Conservation (phyloP, 2,888 invertebrate species). For the Notocelia uddmanniana region DNA sequence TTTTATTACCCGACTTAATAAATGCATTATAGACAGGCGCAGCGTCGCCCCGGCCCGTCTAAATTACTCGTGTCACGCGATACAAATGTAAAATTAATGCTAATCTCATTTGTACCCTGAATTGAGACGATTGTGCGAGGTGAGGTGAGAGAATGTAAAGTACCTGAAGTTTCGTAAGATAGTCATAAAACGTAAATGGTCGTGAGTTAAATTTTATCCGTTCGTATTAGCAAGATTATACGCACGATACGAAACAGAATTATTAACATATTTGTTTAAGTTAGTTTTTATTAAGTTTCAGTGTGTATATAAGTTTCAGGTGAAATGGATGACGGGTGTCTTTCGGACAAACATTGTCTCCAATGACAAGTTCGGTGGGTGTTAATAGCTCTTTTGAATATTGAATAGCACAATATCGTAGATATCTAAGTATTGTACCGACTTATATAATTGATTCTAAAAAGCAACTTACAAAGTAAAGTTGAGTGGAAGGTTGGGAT, state of each 20-base stretch:
- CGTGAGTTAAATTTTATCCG: slow-evolving; percentile 21
- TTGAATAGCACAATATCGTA: no score
- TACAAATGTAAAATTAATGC: slow-evolving; percentile 42
- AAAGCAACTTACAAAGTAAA: no score
- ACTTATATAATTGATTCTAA: no score
- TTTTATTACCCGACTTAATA: slow-evolving; percentile 18
- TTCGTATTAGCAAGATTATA: not conserved
- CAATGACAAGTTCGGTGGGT: no score
- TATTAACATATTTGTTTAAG: not conserved
- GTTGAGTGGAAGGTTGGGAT: no score
- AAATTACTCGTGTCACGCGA: slow-evolving; percentile 43
- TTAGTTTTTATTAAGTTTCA: no score
- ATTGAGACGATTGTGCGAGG: slow-evolving; percentile 38
- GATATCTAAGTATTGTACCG: no score
- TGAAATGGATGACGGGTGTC: no score
- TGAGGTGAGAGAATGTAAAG: slow-evolving; percentile 42
- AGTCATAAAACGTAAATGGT: slow-evolving; percentile 7
- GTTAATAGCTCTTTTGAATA: no score
- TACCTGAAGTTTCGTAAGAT: slow-evolving; percentile 28
- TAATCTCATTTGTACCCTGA: slow-evolving; percentile 31
- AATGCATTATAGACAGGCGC: not conserved
- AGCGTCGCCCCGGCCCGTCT: not conserved
- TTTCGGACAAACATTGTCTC: no score
- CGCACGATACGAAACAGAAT: not conserved
- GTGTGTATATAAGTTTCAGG: no score